A percentile compares a stretch with the other conserved stretches of the same genome.
These are phyloP conservation scores for Agriopis aurantiaria DNA, from an alignment of 2,888 invertebrate genomes.

Conservation along the genomic window DNA sequence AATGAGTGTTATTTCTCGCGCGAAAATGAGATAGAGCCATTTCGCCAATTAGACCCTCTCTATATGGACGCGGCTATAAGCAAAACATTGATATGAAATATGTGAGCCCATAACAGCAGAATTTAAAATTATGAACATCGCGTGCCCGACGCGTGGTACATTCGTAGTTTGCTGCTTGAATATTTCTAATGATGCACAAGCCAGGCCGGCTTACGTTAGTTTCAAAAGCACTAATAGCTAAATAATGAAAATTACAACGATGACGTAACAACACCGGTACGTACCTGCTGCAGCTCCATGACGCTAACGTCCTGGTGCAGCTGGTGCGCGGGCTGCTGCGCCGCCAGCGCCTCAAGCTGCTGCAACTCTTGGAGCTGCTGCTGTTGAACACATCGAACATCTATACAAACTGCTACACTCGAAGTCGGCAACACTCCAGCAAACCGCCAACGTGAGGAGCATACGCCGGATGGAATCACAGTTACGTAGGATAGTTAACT, in stretches of 20 bases:
- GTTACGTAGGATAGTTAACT: background rate
- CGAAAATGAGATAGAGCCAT: too few species aligned
- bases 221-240: background rate
- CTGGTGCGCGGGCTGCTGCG: conserved; percentile 22
- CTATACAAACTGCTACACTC: conserved; percentile 1
- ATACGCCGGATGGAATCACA: background rate
- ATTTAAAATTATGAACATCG: too few species aligned
- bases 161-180: too few species aligned
- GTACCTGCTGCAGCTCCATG: conserved; percentile 23
- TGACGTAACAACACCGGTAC: background rate
- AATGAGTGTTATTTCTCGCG: too few species aligned
- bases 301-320: conserved; percentile 20
- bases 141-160: too few species aligned
- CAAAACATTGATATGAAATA: too few species aligned
- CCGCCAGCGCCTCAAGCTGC: conserved; percentile 12
- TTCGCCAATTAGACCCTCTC: too few species aligned
- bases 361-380: conserved; percentile 25
- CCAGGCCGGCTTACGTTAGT: too few species aligned
- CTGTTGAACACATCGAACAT: conserved; percentile 5
- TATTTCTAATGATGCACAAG: too few species aligned
- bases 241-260: background rate
- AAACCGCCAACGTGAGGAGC: background rate
- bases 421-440: background rate
- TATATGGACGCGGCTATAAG: too few species aligned
- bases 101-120: too few species aligned